Conservation (phyloP, 2,888 invertebrate species). For the Allolobophora icterica region DNA sequence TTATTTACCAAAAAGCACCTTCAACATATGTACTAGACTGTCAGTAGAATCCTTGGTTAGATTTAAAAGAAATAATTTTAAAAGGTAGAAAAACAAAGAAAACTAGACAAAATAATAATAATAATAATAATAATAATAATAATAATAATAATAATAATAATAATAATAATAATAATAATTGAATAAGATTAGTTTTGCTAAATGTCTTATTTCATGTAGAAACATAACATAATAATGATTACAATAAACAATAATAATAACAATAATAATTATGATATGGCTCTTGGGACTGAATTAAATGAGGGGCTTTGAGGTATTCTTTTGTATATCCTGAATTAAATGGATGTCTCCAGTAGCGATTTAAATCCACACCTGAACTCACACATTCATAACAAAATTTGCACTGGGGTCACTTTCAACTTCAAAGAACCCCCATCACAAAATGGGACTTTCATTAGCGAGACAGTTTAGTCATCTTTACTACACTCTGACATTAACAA, state of each 20-base stretch:
- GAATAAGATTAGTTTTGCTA: too few species aligned
- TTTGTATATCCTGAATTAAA: too few species aligned
- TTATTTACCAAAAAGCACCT: background rate
- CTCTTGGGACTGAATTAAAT: too few species aligned
- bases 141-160: background rate
- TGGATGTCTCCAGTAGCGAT: too few species aligned
- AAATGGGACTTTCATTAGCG: background rate
- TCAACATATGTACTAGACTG: too few species aligned
- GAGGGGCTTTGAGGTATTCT: too few species aligned
- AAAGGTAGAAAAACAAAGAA: background rate
- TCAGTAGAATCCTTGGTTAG: background rate
- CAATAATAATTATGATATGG: background rate
- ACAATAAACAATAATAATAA: conserved; percentile 1
- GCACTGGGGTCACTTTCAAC: background rate
- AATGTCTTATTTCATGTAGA: too few species aligned
- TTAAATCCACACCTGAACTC: background rate
- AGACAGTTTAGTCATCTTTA: too few species aligned
- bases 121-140: too few species aligned
- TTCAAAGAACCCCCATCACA: background rate
- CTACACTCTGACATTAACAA: background rate
- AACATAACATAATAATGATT: background rate
- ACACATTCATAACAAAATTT: background rate
- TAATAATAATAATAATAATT: too few species aligned
- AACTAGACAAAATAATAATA: background rate
- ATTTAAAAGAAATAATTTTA: background rate